phyloP scores from a whole-genome alignment of 1,140 invertebrate species.

The Lethrus apterus region DNA sequence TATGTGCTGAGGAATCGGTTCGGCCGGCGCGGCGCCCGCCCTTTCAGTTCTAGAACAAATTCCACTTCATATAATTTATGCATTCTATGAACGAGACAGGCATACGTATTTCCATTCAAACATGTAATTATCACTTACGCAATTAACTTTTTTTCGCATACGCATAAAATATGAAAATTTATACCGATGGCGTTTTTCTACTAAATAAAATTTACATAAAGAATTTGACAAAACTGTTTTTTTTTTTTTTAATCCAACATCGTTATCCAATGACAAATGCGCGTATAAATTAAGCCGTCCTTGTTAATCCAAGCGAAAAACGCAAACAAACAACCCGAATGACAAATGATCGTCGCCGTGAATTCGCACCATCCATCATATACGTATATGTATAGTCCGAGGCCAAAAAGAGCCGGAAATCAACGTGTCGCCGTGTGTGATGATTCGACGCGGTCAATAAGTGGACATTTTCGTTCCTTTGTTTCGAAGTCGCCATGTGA shows the following conservation, averaged over 20 bases:
- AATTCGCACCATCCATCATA: slow-evolving; percentile 17
- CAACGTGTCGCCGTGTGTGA: slow-evolving; percentile 22
- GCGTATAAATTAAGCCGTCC: slow-evolving; percentile 1
- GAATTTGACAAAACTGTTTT: not conserved
- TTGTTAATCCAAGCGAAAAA: slow-evolving; percentile 2
- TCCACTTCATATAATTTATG: too few species aligned
- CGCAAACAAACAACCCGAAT: slow-evolving; percentile 12
- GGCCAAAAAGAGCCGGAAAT: slow-evolving; percentile 24
- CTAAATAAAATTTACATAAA: too few species aligned
- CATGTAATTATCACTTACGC: too few species aligned
- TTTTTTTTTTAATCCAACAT: not conserved
- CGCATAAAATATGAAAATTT: too few species aligned
- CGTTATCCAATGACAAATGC: not conserved
- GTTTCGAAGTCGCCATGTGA: slow-evolving; percentile 6
- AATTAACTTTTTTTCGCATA: too few species aligned
- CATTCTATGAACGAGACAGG: too few species aligned
- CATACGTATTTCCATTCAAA: too few species aligned
- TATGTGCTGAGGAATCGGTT: too few species aligned
- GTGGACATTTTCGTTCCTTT: slow-evolving; percentile 16
- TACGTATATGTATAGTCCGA: slow-evolving; percentile 20
- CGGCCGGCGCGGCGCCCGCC: too few species aligned
- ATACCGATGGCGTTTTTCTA: too few species aligned
- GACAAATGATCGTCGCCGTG: slow-evolving; percentile 23
- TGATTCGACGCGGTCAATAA: slow-evolving; percentile 26
- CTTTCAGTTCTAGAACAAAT: too few species aligned